Evolutionary conservation across 2,888 invertebrate species (phyloP).

Genomic region (Dysmachus trigonus): DNA sequence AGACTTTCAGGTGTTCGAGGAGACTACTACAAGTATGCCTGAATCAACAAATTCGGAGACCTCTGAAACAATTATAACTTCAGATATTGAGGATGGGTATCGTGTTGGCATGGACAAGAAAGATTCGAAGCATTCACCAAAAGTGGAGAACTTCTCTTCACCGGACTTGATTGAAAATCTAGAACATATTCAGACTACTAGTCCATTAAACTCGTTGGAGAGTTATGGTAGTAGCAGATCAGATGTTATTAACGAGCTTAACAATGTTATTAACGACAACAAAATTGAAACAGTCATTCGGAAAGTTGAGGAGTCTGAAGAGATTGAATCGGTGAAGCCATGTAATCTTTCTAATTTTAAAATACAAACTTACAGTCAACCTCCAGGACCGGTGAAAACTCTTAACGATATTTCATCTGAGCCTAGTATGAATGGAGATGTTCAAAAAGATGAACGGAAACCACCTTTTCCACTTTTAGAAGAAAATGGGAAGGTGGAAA

Average conservation of each 20-base stretch:
- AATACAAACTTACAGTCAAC: slow-evolving; percentile 53
- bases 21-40: background rate
- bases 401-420: slow-evolving; percentile 29
- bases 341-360: slow-evolving; percentile 59
- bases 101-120: slow-evolving; percentile 47
- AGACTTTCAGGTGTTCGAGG: slow-evolving; percentile 36
- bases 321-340: slow-evolving; percentile 59
- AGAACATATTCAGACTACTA: background rate
- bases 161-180: background rate
- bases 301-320: slow-evolving; percentile 50
- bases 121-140: background rate
- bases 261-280: slow-evolving; percentile 57
- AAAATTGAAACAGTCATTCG: slow-evolving; percentile 57
- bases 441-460: background rate
- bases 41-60: background rate
- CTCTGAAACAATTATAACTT: slow-evolving; percentile 48
- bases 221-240: slow-evolving; percentile 41
- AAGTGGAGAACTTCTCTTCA: background rate
- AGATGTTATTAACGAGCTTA: slow-evolving; percentile 59
- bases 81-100: slow-evolving; percentile 55
- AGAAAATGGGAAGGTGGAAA: slow-evolving; percentile 45
- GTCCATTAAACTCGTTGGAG: background rate
- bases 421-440: background rate
- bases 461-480: background rate
- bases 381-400: background rate